Evolutionary conservation across 2,113 vertebrate genomes (phyloP), one percentile per base, ranked within the genome.

Genomic region (Eubucco bourcierii): DNA sequence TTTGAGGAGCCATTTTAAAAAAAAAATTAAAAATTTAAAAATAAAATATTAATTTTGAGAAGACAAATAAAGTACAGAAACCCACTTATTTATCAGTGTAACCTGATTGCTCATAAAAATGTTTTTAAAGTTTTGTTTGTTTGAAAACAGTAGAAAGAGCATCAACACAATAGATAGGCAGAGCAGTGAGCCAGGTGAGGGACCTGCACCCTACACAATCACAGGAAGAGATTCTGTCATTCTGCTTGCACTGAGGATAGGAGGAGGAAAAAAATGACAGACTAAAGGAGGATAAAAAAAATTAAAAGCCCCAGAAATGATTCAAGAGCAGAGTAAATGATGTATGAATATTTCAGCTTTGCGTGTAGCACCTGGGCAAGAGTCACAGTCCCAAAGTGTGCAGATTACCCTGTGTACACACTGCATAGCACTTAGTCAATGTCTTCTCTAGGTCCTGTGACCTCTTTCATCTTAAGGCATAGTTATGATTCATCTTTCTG

Each of bases 341-440:
- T 0, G 4, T 66, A 31, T 64, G 12, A 6, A 25, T 71, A n/a
- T 60, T 82, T 68, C 50, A 4, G 2, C 60, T 84, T 64, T 64
- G 12, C 75, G 60, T 10, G 16, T 63, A 74, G 11, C 7, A 15
- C 17, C 13, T 56, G 53, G 61, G 33, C 4, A 2, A 78, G 41
- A 70, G 37, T 13, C 24, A 20, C 65, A 46, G 78, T 27, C 44
- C 28, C 0, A 0, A 58, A 17, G 6, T 8, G 12, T 33, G 8
- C 31, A 80, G 52, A 47, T 2, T 46, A 71, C 41, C 33, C 80
- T 10, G 1, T 25, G 19, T 12, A n/a, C 6, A n/a, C 1, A 0
- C 15, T 67, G 18, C 31, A 18, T 0, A 53, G 16, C 19, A 29
- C 28, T 72, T 15, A 41, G 61, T 25, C 0, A 1, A 29, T 3